phyloP scores from a whole-genome alignment of 53 echinoderm and acorn worm genomes.

The Astropecten irregularis region DNA sequence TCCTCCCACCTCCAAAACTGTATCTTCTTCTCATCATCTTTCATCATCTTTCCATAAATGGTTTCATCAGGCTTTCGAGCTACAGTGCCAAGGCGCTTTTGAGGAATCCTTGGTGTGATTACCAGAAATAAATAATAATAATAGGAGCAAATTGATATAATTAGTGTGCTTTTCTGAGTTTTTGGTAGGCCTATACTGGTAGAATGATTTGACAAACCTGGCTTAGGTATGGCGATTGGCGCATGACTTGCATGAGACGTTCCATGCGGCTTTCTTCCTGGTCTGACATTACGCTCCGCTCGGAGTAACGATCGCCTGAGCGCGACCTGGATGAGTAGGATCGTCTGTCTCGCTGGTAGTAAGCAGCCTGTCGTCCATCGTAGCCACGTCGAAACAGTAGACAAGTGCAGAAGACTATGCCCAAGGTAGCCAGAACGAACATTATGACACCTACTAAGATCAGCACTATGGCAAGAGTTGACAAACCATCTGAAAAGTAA shows the following conservation, averaged over 20 bases:
- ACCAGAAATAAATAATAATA: neutral
- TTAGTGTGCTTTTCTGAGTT: neutral
- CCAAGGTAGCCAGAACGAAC: neutral
- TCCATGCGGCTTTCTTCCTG: constrained; percentile 66
- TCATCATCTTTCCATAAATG: too few relatives aligned
- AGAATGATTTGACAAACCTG: neutral
- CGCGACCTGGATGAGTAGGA: too few relatives aligned
- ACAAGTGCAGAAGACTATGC: neutral
- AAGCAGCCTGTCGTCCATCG: neutral
- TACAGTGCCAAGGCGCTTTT: too few relatives aligned
- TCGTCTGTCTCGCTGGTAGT: too few relatives aligned
- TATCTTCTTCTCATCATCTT: too few relatives aligned
- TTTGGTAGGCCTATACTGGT: too few relatives aligned
- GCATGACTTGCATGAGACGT: constrained; percentile 66
- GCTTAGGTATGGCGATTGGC: constrained; percentile 57
- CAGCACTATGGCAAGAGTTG: neutral
- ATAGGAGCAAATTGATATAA: neutral
- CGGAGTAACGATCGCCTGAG: neutral
- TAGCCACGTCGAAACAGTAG: neutral
- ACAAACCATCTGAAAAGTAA: neutral
- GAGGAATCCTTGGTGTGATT: too few relatives aligned
- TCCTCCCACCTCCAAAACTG: too few relatives aligned
- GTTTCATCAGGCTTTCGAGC: too few relatives aligned
- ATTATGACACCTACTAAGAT: neutral
- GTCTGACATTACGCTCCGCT: neutral